These are phyloP conservation scores for Chlorodrepanis virens DNA, from an alignment of 2,113 vertebrate genomes.

Conservation along the genomic window DNA sequence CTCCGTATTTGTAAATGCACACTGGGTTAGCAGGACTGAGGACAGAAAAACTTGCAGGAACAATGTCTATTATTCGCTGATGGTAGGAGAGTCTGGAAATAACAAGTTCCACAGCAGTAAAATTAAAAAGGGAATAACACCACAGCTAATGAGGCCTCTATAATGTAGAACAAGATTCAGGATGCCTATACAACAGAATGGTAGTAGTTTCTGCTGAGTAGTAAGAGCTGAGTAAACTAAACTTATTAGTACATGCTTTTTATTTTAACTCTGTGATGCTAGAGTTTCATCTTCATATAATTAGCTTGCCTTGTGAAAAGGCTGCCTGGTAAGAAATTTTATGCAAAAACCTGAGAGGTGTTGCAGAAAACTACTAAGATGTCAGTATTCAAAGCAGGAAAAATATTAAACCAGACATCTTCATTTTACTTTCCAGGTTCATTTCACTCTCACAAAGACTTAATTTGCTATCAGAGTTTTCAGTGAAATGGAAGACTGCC, in stretches of 20 bases:
- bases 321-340: neutral
- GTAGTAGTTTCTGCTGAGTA: neutral
- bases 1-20: slow-evolving; percentile 88
- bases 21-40: slow-evolving; percentile 89
- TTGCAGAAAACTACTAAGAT: neutral
- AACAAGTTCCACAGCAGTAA: neutral
- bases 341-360: neutral
- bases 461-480: neutral
- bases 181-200: neutral
- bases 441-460: neutral
- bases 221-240: neutral
- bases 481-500: neutral
- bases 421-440: neutral
- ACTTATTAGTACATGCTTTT: neutral
- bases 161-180: neutral
- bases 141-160: neutral
- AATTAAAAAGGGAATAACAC: neutral
- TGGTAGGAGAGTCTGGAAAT: slow-evolving; percentile 91
- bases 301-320: neutral
- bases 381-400: neutral
- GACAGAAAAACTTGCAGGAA: slow-evolving; percentile 89
- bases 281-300: neutral
- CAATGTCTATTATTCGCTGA: slow-evolving; percentile 94
- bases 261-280: neutral
- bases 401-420: neutral